Conservation (phyloP, 2,797 vertebrate species). For the Sternarchorhynchus goeldii region DNA sequence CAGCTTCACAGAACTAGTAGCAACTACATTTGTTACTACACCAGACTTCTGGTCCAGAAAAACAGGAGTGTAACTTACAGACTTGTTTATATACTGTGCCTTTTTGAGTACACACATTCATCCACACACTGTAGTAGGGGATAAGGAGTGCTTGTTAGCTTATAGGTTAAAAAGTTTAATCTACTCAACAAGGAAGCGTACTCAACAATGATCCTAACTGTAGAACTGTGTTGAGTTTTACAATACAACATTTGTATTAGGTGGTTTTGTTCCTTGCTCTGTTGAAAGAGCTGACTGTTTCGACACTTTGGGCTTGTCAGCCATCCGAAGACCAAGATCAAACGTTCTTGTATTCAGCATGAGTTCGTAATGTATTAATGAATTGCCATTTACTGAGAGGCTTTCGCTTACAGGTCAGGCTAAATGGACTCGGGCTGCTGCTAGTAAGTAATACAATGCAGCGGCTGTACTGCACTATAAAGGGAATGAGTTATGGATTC, state of each 20-base stretch:
- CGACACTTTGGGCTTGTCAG: neutral
- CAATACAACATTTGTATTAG: neutral
- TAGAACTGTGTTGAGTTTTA: neutral
- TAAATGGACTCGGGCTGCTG: constrained; percentile 9
- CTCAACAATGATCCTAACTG: neutral
- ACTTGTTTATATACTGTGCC: neutral
- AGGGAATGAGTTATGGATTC: constrained; percentile 16
- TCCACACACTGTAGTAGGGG: no score
- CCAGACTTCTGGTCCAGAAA: neutral
- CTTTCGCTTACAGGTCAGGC: constrained; percentile 20
- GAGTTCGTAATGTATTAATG: constrained; percentile 22
- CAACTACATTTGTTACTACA: neutral
- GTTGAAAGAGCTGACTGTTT: neutral
- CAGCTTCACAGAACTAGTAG: neutral
- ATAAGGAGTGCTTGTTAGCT: neutral
- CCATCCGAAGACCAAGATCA: neutral
- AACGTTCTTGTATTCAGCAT: neutral
- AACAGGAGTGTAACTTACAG: neutral
- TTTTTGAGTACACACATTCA: no score
- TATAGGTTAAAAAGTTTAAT: neutral
- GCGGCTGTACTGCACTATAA: constrained; percentile 10
- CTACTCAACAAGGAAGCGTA: no score
- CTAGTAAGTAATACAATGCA: constrained; percentile 5
- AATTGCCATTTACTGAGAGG: constrained; percentile 6
- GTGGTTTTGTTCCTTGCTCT: neutral